Conservation (phyloP, 2,113 vertebrate genomes). For the Gymnorhina tibicen region DNA sequence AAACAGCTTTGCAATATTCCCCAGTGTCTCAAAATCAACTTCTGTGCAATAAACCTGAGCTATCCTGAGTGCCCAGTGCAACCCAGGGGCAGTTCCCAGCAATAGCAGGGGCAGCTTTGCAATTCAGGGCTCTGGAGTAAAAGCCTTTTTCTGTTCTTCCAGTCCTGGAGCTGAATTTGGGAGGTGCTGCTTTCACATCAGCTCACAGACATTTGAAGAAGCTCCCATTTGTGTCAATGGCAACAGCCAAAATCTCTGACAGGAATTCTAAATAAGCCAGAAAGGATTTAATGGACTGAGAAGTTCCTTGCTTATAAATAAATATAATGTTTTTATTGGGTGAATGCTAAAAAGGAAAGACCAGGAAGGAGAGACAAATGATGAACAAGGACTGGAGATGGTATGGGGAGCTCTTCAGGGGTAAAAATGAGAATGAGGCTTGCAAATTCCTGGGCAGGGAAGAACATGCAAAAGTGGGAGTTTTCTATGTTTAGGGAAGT, state of each 20-base stretch:
- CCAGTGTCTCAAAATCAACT: not conserved
- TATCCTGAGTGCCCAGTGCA: not conserved
- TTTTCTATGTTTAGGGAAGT: not conserved
- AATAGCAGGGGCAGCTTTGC: not conserved
- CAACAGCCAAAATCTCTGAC: not conserved
- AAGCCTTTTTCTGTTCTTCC: not conserved
- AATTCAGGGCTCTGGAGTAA: not conserved
- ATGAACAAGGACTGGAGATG: fast-evolving
- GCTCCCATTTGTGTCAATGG: not conserved
- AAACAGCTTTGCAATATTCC: not conserved
- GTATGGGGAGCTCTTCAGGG: not conserved
- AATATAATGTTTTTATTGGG: not conserved
- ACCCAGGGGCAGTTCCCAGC: not conserved
- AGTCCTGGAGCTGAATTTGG: not conserved
- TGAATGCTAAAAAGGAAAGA: not conserved
- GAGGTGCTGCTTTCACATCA: not conserved
- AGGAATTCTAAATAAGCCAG: not conserved
- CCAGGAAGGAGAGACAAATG: not conserved
- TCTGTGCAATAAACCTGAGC: not conserved
- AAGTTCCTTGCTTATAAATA: not conserved
- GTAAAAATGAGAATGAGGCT: not conserved
- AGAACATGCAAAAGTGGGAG: not conserved
- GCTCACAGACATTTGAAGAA: not conserved
- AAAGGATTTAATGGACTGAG: not conserved
- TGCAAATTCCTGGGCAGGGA: not conserved